Evolutionary conservation across 2,888 invertebrate species (phyloP).

Genomic region (Idaea straminata): DNA sequence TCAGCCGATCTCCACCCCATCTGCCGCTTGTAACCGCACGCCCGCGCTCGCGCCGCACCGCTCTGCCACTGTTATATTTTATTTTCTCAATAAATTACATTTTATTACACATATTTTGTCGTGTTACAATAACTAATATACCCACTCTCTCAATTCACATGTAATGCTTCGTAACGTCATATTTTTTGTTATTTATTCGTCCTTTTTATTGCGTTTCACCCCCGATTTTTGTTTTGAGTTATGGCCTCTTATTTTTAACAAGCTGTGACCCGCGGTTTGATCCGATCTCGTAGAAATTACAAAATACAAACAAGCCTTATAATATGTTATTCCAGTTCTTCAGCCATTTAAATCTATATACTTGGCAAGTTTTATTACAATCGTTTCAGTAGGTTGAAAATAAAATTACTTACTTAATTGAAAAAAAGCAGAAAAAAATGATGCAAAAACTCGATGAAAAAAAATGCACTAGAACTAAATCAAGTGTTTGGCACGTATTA

Average conservation of each 20-base stretch:
- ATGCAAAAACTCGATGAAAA: not conserved
- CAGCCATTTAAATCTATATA: no score
- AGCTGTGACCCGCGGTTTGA: constrained; percentile 13
- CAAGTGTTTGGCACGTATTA: not conserved
- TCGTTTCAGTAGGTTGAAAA: no score
- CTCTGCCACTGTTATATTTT: constrained; percentile 69
- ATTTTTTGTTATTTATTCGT: constrained; percentile 68
- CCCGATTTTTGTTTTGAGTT: constrained; percentile 42
- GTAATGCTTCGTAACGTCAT: constrained; percentile 72
- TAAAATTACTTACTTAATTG: no score
- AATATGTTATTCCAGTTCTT: no score
- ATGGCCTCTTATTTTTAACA: constrained; percentile 34
- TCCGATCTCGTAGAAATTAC: no score
- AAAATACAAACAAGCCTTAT: no score
- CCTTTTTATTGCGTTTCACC: constrained; percentile 60
- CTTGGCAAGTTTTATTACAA: no score
- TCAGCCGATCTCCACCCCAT: constrained; percentile 57
- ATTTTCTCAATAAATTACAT: constrained; percentile 79
- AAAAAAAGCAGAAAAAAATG: not conserved
- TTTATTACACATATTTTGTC: constrained; percentile 82
- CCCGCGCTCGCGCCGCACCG: no score
- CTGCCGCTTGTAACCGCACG: constrained; percentile 73
- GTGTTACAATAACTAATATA: constrained; percentile 82
- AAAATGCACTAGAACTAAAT: not conserved
- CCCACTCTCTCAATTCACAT: constrained; percentile 76